Percentiles rank a stretch among this genome's conserved stretches.
Conservation (phyloP, 1,140 invertebrate genomes). For the Trichomalopsis sarcophagae region DNA sequence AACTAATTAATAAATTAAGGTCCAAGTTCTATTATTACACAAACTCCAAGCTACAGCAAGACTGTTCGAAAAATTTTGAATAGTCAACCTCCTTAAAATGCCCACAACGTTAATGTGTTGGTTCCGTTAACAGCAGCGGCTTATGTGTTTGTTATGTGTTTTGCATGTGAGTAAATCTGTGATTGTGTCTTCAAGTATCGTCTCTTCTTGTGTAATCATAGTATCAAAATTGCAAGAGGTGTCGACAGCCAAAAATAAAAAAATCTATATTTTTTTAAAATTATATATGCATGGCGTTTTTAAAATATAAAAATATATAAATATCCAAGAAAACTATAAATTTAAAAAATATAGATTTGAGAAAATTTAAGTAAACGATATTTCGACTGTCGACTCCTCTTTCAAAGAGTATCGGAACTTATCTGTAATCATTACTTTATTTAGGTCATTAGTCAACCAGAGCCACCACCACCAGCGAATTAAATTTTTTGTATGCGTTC, state of each 20-base stretch:
- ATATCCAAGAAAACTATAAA: not conserved
- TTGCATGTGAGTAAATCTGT: slow-evolving; percentile 51
- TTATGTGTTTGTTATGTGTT: slow-evolving; percentile 31
- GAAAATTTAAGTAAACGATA: not conserved
- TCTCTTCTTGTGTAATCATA: slow-evolving; percentile 6
- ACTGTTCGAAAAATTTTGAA: slow-evolving; percentile 1
- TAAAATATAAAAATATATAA: not conserved
- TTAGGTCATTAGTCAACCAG: slow-evolving; percentile 21
- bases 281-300: not conserved
- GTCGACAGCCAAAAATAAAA: not conserved
- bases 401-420: not conserved
- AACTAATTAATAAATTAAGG: not conserved
- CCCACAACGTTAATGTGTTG: slow-evolving; percentile 13
- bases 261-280: slow-evolving; percentile 8
- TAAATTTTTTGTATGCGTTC: slow-evolving; percentile 27
- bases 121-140: not conserved
- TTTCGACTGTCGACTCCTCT: not conserved
- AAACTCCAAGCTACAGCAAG: slow-evolving; percentile 3
- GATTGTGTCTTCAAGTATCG: slow-evolving; percentile 40
- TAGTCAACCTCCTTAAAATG: not conserved
- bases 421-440: slow-evolving; percentile 12
- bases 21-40: not conserved
- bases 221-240: not conserved
- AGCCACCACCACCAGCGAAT: slow-evolving; percentile 25
- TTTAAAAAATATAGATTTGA: not conserved